These are phyloP conservation scores for Heloderma charlesbogerti DNA, from an alignment of 2,113 vertebrate species.

Conservation along the genomic window DNA sequence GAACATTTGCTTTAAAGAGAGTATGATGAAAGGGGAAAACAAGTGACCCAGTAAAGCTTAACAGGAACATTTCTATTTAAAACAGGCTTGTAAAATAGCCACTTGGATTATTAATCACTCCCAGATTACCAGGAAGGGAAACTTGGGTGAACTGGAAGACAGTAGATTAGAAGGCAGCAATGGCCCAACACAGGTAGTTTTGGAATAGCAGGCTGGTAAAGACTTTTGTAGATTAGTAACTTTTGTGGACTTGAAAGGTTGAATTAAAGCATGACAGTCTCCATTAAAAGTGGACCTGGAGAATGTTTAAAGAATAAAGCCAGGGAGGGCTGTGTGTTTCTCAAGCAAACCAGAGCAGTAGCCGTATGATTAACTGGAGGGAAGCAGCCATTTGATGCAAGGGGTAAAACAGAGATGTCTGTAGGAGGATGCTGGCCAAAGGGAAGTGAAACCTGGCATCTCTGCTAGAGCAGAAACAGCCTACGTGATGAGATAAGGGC, in stretches of 20 bases:
- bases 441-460: background rate
- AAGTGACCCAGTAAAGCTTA: background rate
- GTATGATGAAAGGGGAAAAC: background rate
- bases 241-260: background rate
- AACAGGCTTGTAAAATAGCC: background rate
- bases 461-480: background rate
- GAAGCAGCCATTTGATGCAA: background rate
- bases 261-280: background rate
- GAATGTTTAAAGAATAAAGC: background rate
- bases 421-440: background rate
- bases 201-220: background rate
- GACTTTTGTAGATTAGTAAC: background rate
- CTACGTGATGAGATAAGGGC: constrained; percentile 1
- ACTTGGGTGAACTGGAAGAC: background rate
- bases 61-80: background rate
- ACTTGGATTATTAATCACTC: background rate
- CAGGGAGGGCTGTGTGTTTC: background rate
- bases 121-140: background rate
- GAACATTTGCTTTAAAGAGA: background rate
- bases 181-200: background rate
- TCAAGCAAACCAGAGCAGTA: background rate
- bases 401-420: background rate
- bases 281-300: background rate
- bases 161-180: background rate
- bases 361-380: background rate